Evolutionary conservation across 2,113 vertebrate species (phyloP), one percentile per base, ranked within the genome.

Genomic region (Chlamydotis undulata): DNA sequence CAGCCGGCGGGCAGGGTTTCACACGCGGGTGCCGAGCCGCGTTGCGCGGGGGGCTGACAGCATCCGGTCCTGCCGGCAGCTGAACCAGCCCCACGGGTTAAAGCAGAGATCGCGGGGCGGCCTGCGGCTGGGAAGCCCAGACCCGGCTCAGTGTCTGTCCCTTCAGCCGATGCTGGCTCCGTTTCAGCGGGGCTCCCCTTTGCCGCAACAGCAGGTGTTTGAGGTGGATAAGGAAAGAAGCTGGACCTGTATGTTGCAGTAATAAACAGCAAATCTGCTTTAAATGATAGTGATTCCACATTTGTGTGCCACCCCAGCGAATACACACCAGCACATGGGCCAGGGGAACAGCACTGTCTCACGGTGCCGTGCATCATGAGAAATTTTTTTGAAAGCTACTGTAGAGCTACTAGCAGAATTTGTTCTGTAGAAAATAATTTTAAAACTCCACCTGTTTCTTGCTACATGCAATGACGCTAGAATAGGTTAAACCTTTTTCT

Each of bases 1-100:
- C 67, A 1, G 2, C 2, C 80, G 3, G 81, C 33, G 35, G 16
- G 75, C 43, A 25, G 65, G 41, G 16, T 7, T 14, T 17, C 4
- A 52, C 57, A 9, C 14, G 1, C n/a, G 4, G 4, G 0, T 12
- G 87, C 25, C 1, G 43, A 55, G 70, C 0, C 9, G 15, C 39
- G 25, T 4, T 29, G 57, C 25, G 19, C 1, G 55, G 33, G 4
- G 79, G 52, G 53, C 50, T 21, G 1, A 49, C 49, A 49, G 55
- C 79, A 41, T 14, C 41, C 12, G 41, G 41, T 41, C 41, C 41
- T 41, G 41, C 41, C 41, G 41, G 41, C 41, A 16, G 41, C 41
- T 43, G 41, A 43, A 43, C 41, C 41, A 43, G 14, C 41, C 41
- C 41, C 41, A 15, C 41, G 41, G 41, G 41, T 15, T 15, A 43